Evolutionary conservation across 2,888 invertebrate genomes (phyloP).

Genomic region (Ophraella communa): DNA sequence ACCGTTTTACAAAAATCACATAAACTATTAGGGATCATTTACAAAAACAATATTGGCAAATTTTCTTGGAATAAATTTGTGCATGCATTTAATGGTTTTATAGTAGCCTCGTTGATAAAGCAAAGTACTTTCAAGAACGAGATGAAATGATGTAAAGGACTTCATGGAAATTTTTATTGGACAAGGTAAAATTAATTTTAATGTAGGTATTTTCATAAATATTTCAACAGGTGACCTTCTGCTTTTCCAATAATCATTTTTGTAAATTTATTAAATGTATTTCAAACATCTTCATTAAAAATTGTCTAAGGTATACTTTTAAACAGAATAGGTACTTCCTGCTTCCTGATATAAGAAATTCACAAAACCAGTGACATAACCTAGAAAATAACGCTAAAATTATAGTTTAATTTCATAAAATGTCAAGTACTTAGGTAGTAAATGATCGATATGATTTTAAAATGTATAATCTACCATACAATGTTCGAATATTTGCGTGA

Average conservation of each 20-base stretch:
- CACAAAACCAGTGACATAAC: no score
- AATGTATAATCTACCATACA: no score
- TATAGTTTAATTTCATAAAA: no score
- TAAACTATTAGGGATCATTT: no score
- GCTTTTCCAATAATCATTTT: not conserved
- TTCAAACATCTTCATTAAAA: not conserved
- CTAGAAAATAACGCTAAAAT: no score
- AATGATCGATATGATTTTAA: no score
- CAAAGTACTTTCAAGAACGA: not conserved
- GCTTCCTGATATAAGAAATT: no score
- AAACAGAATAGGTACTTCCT: not conserved
- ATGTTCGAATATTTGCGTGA: slow-evolving; percentile 13
- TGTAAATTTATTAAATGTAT: not conserved
- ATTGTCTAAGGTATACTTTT: not conserved
- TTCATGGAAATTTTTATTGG: not conserved
- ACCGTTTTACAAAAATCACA: no score
- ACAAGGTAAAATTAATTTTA: not conserved
- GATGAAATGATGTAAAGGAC: not conserved
- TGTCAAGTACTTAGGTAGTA: no score
- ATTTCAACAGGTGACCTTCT: not conserved
- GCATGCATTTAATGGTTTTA: not conserved
- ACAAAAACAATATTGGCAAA: no score
- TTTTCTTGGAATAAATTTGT: not conserved
- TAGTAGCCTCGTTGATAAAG: not conserved
- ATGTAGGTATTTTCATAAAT: not conserved